phyloP scores from a whole-genome alignment of 2,113 vertebrate species.

The Poicephalus meyeri region DNA sequence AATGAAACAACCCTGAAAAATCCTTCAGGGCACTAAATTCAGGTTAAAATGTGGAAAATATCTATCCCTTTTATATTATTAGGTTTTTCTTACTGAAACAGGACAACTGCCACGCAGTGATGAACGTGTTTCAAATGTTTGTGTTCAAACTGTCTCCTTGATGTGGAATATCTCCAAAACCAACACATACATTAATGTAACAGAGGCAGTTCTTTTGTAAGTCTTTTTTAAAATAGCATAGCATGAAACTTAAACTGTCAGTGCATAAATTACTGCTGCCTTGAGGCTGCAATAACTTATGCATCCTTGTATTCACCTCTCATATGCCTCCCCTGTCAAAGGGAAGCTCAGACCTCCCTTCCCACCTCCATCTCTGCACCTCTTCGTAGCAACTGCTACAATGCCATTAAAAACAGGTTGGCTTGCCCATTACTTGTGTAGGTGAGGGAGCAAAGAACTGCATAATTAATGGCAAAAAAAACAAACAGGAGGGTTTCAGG shows the following conservation, averaged over 20 bases:
- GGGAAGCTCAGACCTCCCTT: background rate
- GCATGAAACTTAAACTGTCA: slow-evolving; percentile 54
- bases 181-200: background rate
- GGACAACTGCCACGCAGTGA: background rate
- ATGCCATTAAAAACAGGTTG: background rate
- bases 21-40: background rate
- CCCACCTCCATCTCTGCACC: background rate
- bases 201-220: background rate
- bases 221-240: slow-evolving; percentile 32
- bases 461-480: background rate
- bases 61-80: background rate
- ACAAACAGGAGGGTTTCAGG: background rate
- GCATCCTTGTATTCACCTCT: slow-evolving; percentile 22
- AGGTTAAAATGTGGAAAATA: background rate
- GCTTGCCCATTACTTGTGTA: background rate
- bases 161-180: background rate
- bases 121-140: background rate
- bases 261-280: slow-evolving; percentile 45
- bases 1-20: background rate
- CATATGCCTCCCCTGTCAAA: background rate
- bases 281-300: slow-evolving; percentile 37
- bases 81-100: background rate
- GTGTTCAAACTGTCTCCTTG: background rate
- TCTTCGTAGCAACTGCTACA: background rate
- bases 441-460: background rate